Percentiles rank a stretch among this genome's conserved stretches.
Conservation (phyloP, 1,140 invertebrate genomes). For the Orius laevigatus region DNA sequence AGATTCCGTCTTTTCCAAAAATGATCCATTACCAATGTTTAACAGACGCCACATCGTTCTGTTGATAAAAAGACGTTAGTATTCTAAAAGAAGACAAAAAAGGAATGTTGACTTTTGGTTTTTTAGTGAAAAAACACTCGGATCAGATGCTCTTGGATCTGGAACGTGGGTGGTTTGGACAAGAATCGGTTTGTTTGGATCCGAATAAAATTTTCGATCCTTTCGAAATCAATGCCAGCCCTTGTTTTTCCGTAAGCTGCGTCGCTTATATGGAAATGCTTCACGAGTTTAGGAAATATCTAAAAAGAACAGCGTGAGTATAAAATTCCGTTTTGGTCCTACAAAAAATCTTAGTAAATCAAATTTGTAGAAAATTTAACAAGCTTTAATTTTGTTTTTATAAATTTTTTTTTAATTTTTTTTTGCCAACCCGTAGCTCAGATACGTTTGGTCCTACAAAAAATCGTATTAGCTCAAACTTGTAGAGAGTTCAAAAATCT, state of each 20-base stretch:
- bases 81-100: not conserved
- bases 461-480: too few species aligned
- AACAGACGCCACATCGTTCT: conserved; percentile 11
- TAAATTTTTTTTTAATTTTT: too few species aligned
- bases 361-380: too few species aligned
- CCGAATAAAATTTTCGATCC: conserved; percentile 3
- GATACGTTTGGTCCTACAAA: too few species aligned
- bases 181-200: not conserved
- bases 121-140: conserved; percentile 12
- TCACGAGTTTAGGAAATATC: conserved; percentile 4
- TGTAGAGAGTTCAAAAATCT: too few species aligned
- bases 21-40: conserved; percentile 12
- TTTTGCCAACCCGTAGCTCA: too few species aligned
- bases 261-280: conserved; percentile 13
- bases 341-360: too few species aligned
- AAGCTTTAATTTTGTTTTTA: too few species aligned
- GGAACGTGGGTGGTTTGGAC: conserved; percentile 5
- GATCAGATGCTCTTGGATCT: conserved; percentile 2
- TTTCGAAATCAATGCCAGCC: not conserved
- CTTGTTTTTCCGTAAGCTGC: conserved; percentile 1
- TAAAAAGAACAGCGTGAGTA: conserved; percentile 10
- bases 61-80: conserved; percentile 10
- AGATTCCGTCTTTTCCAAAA: conserved; percentile 1
- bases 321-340: too few species aligned
- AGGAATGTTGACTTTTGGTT: not conserved